phyloP scores from a whole-genome alignment of 2,113 vertebrate species.

The Urocolius indicus region DNA sequence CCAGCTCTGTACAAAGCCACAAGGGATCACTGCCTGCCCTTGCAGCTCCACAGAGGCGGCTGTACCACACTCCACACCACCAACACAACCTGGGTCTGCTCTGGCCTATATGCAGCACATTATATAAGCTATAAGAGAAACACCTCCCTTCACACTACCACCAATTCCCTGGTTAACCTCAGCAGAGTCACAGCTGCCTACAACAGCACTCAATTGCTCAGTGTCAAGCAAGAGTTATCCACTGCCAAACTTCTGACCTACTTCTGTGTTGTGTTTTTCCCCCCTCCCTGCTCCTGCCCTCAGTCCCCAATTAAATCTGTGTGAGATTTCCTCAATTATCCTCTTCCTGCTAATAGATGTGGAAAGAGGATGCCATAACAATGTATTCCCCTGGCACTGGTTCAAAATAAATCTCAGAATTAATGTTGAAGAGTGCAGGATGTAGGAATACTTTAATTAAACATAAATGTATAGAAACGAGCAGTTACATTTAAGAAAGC shows the following conservation, averaged over 20 bases:
- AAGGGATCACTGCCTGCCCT: not conserved
- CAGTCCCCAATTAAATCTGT: slow-evolving; percentile 64
- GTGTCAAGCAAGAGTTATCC: not conserved
- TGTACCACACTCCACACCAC: not conserved
- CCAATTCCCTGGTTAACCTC: not conserved
- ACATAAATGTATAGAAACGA: not conserved
- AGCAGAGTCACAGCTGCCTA: not conserved
- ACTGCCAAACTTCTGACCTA: slow-evolving; percentile 8
- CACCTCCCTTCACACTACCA: not conserved
- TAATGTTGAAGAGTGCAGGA: slow-evolving; percentile 27
- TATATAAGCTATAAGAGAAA: not conserved
- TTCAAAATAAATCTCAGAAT: slow-evolving; percentile 53
- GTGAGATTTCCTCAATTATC: slow-evolving; percentile 65
- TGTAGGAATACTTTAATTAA: slow-evolving; percentile 52
- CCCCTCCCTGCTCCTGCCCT: slow-evolving; percentile 29
- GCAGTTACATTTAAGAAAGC: not conserved
- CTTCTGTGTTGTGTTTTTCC: not conserved
- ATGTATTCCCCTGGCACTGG: slow-evolving; percentile 49
- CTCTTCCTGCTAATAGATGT: slow-evolving; percentile 62
- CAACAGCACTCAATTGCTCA: not conserved
- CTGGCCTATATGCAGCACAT: not conserved
- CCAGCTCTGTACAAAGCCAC: not conserved
- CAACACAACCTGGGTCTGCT: not conserved
- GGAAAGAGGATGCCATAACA: slow-evolving; percentile 64
- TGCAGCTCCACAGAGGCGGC: not conserved